Conservation (phyloP, 2,113 vertebrate species). For the Anarhynchus alexandrinus region DNA sequence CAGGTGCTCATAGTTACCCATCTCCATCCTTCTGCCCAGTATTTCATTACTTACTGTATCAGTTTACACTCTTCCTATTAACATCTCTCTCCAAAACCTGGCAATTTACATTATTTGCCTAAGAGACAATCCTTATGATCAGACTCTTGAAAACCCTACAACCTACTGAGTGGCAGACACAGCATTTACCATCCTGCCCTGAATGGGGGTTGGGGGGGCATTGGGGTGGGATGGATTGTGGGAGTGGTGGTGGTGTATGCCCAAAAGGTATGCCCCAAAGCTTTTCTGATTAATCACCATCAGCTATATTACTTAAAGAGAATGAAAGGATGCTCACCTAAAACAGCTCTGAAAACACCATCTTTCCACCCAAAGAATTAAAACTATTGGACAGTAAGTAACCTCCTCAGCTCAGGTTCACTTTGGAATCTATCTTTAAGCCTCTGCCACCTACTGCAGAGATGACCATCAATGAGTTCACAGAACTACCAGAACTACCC, state of each 20-base stretch:
- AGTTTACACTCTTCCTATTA: not conserved
- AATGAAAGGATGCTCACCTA: not conserved
- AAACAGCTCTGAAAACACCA: not conserved
- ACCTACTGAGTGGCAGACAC: not conserved
- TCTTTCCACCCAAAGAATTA: not conserved
- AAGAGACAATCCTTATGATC: not conserved
- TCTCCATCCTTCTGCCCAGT: not conserved
- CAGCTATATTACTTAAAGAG: not conserved
- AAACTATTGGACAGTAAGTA: not conserved
- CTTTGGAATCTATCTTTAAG: not conserved
- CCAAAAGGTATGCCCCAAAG: not conserved
- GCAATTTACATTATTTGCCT: not conserved
- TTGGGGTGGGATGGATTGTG: too few relatives aligned
- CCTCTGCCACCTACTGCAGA: not conserved
- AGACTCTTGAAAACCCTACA: not conserved
- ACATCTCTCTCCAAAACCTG: not conserved
- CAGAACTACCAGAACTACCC: not conserved
- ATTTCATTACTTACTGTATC: not conserved
- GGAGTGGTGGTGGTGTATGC: accelerated
- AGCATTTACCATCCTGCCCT: not conserved
- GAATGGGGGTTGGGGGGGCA: accelerated
- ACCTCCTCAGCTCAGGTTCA: not conserved
- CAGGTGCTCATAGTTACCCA: not conserved
- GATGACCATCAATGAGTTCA: not conserved
- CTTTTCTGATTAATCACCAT: not conserved